Base-by-base conservation (phyloP, 1,140 invertebrate genomes). In the Pinna nobilis region DNA sequence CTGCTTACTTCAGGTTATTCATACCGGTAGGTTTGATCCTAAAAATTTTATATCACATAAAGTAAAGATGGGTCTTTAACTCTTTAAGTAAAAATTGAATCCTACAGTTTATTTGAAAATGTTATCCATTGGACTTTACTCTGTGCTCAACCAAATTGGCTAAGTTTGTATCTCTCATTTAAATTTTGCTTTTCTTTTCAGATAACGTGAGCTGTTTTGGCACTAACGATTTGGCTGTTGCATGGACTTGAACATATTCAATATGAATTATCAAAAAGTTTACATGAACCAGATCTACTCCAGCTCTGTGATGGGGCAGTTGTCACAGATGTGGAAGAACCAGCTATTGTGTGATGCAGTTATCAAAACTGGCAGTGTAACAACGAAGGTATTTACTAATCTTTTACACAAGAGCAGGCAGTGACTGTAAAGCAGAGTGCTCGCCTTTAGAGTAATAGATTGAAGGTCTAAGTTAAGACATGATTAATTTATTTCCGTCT, bases 191-290 rank as follows among this genome's bases (percentile, higher is more conserved):
- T 18, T 59, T 59, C n/a, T 28, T 7, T 18, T 1, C 32, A 59
- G 55, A 59, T 35, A 35, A 35, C 55, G 30, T 35, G 28, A 35
- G n/a, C 37, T 33, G 33, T 35, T 59, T 3, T 7, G 37, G 55
- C 55, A 33, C 55, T 1, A 11, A 59, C 20, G n/a, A 18, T n/a
- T 25, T 20, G n/a, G 23, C 33, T 7, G 37, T 32, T 35, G 53
- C 37, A n/a, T 20, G 37, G 37, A 35, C 30, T 33, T 35, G 37
- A 13, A 55, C 3, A 59, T n/a, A 11, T 59, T 35, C 51, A 59
- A 69, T 32, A 69, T 69, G 66, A 69, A 41, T 69, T 69, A 69
- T n/a, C 66, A 69, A 33, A 69, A 69, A 44, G 28, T 69, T 35
- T 69, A 69, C 35, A 57, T 57, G 51, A 69, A 69, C 33, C 66